Percentiles rank a stretch among this genome's conserved stretches.
These are phyloP conservation scores for Apoda limacodes DNA, from an alignment of 2,888 invertebrate species.

Conservation along the genomic window DNA sequence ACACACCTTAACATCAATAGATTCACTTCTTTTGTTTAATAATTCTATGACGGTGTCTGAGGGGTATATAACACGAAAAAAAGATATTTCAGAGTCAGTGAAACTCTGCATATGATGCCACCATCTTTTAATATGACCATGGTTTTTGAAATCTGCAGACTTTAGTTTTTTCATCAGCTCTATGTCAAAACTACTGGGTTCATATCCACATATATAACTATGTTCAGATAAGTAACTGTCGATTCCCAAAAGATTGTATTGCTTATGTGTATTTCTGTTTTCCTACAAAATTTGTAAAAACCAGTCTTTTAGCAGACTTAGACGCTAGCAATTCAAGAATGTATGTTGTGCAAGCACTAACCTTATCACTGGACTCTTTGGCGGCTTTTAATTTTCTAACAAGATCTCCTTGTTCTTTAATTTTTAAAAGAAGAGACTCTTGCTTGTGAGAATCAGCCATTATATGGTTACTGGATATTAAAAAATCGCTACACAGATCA, in stretches of 20 bases:
- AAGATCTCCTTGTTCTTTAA: conserved; percentile 79
- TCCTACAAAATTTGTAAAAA: conserved; percentile 53
- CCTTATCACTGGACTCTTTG: conserved; percentile 83
- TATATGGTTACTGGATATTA: no score
- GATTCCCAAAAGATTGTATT: no score
- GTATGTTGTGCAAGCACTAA: conserved; percentile 36
- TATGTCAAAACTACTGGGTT: conserved; percentile 62
- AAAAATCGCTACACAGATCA: no score
- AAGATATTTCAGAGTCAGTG: conserved; percentile 53
- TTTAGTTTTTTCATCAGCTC: conserved; percentile 40
- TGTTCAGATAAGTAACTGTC: no score
- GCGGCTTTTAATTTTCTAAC: conserved; percentile 85
- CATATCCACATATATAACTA: conserved; percentile 71
- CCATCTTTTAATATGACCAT: conserved; percentile 69
- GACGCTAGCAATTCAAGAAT: not conserved
- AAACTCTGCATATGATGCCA: conserved; percentile 72
- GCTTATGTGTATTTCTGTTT: no score
- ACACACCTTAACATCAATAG: conserved; percentile 45
- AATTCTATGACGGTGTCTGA: conserved; percentile 28
- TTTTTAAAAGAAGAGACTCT: conserved; percentile 46
- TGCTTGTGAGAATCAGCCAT: conserved; percentile 56
- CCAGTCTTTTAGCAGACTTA: no score
- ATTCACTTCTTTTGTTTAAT: conserved; percentile 28
- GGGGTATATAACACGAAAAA: conserved; percentile 40
- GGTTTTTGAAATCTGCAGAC: conserved; percentile 41